phyloP scores from a whole-genome alignment of 2,113 vertebrate species.

The Myrmophylax atrothorax region DNA sequence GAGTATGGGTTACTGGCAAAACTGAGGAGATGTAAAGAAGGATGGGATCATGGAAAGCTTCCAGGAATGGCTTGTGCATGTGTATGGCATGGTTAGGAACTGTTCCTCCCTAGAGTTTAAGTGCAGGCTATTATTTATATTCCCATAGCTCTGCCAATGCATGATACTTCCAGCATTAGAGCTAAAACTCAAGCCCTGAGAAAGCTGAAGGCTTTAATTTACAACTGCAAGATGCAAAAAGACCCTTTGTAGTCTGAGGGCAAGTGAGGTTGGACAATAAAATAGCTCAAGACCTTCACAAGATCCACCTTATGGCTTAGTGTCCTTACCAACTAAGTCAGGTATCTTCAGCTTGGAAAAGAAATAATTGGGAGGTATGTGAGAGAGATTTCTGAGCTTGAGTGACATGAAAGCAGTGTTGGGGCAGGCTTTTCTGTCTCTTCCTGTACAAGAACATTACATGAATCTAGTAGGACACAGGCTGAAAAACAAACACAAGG shows the following conservation, averaged over 20 bases:
- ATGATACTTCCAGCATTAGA: neutral
- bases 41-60: neutral
- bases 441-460: neutral
- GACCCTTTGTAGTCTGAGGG: neutral
- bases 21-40: neutral
- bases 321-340: neutral
- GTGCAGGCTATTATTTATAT: constrained; percentile 51
- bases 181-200: neutral
- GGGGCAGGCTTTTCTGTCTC: neutral
- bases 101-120: constrained; percentile 24
- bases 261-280: neutral
- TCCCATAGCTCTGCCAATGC: constrained; percentile 16
- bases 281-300: neutral
- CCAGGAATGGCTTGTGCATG: constrained; percentile 20
- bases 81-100: constrained; percentile 13
- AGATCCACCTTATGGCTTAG: neutral
- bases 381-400: neutral
- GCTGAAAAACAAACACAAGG: neutral
- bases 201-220: constrained; percentile 15
- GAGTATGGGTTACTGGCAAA: neutral
- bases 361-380: neutral
- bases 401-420: neutral
- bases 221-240: neutral
- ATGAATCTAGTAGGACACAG: neutral
- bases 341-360: neutral